Evolutionary conservation across 2,888 invertebrate species (phyloP).

Genomic region (Tupiocoris notatus): DNA sequence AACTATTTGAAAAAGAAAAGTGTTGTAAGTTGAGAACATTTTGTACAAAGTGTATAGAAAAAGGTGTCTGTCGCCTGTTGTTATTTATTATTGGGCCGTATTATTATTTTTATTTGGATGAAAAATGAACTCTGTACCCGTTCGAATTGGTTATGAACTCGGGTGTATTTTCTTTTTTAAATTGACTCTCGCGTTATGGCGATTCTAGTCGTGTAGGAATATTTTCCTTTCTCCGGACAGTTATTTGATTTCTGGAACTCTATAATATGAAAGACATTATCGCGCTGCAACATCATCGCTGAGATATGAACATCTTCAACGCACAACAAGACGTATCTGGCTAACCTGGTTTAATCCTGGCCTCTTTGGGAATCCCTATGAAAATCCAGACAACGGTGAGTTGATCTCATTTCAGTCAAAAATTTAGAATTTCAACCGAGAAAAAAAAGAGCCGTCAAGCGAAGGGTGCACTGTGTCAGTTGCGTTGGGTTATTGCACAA

Average conservation of each 20-base stretch:
- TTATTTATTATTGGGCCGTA: neutral
- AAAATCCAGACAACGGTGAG: neutral
- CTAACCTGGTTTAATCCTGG: neutral
- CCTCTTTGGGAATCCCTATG: neutral
- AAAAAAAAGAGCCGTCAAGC: neutral
- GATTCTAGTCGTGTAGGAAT: neutral
- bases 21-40: slow-evolving; percentile 5
- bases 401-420: neutral
- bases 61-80: neutral
- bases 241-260: neutral
- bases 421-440: neutral
- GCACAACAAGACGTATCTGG: neutral
- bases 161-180: neutral
- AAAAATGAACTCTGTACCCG: neutral
- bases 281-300: neutral
- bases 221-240: neutral
- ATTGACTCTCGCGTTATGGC: neutral
- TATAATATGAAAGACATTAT: neutral
- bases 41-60: slow-evolving; percentile 35
- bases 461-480: neutral
- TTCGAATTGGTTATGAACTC: neutral
- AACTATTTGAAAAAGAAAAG: slow-evolving; percentile 14
- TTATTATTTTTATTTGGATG: neutral
- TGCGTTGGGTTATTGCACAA: neutral
- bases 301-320: neutral